Percentiles rank a stretch among this genome's conserved stretches.
Evolutionary conservation across 1,140 invertebrate genomes (phyloP).

Genomic region (Drosophila ohnishii): DNA sequence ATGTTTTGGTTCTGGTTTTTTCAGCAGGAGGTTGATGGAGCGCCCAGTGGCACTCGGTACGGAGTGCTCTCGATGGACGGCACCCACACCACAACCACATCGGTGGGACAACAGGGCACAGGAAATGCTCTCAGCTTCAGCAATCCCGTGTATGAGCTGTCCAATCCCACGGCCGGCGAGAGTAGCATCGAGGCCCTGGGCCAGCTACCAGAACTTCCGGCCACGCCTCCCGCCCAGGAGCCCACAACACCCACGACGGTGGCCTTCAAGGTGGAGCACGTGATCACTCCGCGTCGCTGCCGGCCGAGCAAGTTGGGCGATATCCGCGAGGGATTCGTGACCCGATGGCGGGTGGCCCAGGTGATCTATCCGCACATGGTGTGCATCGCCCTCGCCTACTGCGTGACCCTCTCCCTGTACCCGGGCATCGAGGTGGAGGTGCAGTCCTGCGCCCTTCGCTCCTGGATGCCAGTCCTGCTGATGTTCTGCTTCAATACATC

Average conservation of each 20-base stretch:
- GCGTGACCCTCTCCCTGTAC: constrained; percentile 93
- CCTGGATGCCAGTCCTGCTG: constrained; percentile 95
- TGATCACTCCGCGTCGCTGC: constrained; percentile 87
- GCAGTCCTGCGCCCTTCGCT: constrained; percentile 90
- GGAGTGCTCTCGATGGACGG: constrained; percentile 79
- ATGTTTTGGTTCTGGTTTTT: neutral
- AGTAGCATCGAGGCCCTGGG: constrained; percentile 81
- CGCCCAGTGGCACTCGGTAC: constrained; percentile 63
- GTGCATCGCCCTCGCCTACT: constrained; percentile 93
- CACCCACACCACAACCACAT: constrained; percentile 82
- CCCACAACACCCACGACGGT: constrained; percentile 78
- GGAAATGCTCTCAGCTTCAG: constrained; percentile 83
- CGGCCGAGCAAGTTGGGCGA: constrained; percentile 81
- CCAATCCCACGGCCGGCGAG: constrained; percentile 85
- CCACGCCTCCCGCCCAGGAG: constrained; percentile 73
- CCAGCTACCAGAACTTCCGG: constrained; percentile 77
- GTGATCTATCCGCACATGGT: constrained; percentile 95
- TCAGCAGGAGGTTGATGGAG: constrained; percentile 74
- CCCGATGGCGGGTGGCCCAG: constrained; percentile 90
- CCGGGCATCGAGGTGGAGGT: constrained; percentile 95
- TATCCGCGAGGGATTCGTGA: constrained; percentile 86
- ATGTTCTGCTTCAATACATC: constrained; percentile 94
- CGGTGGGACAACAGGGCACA: constrained; percentile 23
- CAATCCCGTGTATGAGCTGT: constrained; percentile 91
- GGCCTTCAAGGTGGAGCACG: constrained; percentile 90